Conservation (phyloP, 2,888 invertebrate species). For the Drosophila tripunctata region DNA sequence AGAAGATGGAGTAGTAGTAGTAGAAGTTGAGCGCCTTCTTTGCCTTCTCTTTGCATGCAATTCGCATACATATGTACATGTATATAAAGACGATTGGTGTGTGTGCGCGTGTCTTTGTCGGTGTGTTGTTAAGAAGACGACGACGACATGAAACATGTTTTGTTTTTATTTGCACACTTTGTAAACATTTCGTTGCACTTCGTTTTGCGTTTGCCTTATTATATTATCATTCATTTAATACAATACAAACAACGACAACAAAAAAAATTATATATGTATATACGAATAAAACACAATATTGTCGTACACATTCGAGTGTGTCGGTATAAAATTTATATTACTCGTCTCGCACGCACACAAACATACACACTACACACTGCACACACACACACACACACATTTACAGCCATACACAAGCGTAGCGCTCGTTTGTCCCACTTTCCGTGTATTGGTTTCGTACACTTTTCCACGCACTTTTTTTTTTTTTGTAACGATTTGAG, state of each 20-base stretch:
- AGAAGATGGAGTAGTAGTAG: slow-evolving; percentile 76
- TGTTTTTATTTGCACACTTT: slow-evolving; percentile 63
- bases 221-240: no score
- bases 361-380: slow-evolving; percentile 35
- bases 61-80: no score
- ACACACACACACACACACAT: slow-evolving; percentile 31
- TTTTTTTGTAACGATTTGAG: slow-evolving; percentile 64
- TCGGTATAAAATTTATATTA: slow-evolving; percentile 60
- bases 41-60: slow-evolving; percentile 73
- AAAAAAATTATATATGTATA: slow-evolving; percentile 45
- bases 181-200: slow-evolving; percentile 65
- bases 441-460: slow-evolving; percentile 79
- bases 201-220: no score
- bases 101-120: slow-evolving; percentile 64
- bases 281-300: slow-evolving; percentile 49
- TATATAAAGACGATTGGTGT: no score
- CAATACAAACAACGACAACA: no score
- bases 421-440: slow-evolving; percentile 76
- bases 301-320: slow-evolving; percentile 44
- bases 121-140: no score
- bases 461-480: slow-evolving; percentile 78
- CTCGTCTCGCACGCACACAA: slow-evolving; percentile 43
- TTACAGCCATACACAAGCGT: slow-evolving; percentile 43
- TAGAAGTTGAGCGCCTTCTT: slow-evolving; percentile 75
- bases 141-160: slow-evolving; percentile 63